Evolutionary conservation across 2,888 invertebrate genomes (phyloP).

Genomic region (Lasioglossum morio): DNA sequence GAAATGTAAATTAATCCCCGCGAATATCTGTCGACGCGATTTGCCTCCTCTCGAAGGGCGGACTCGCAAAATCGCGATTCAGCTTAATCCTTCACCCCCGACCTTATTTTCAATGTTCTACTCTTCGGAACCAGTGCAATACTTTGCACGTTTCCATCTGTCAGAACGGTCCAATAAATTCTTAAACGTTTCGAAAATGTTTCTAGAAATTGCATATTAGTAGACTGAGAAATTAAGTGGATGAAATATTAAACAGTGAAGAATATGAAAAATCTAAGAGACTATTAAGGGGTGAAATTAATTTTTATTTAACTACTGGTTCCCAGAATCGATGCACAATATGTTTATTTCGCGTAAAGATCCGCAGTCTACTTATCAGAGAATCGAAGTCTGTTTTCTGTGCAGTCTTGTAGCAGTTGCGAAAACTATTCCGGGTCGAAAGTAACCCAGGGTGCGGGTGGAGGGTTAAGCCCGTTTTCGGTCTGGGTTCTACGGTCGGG

Average conservation of each 20-base stretch:
- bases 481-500: constrained; percentile 37
- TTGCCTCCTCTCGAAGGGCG: neutral
- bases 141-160: neutral
- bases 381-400: neutral
- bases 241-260: too few species aligned
- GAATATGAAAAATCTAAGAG: too few species aligned
- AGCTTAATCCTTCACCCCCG: neutral
- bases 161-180: neutral
- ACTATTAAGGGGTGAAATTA: too few species aligned
- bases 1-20: constrained; percentile 38
- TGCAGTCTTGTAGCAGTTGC: neutral
- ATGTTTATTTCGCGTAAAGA: too few species aligned
- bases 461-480: constrained; percentile 28
- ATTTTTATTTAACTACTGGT: too few species aligned
- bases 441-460: neutral
- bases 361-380: neutral
- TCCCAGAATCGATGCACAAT: too few species aligned
- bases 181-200: too few species aligned
- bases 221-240: too few species aligned
- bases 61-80: neutral
- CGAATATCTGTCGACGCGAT: constrained; percentile 16
- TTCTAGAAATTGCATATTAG: too few species aligned
- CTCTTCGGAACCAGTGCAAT: neutral
- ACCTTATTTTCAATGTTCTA: neutral
- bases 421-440: neutral